Conservation (phyloP, 2,797 vertebrate species). For the Pterois miles region DNA sequence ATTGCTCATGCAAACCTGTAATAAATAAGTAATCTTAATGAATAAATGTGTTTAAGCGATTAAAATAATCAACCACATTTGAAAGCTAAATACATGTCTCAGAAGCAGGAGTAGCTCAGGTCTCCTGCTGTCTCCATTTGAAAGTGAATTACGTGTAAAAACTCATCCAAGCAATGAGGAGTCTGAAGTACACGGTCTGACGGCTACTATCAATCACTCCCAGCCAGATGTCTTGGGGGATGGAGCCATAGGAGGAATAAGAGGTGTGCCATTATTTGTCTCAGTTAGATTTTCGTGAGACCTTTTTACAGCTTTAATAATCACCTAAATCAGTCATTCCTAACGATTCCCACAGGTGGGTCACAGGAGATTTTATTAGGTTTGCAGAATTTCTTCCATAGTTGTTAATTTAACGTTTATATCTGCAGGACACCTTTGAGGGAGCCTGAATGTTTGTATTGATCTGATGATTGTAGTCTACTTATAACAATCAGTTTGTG, state of each 20-base stretch:
- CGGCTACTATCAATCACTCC: slow-evolving; percentile 13
- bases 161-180: not conserved
- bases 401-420: no score
- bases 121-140: slow-evolving; percentile 20
- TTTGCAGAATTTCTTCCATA: no score
- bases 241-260: not conserved
- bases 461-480: no score
- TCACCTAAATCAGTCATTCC: not conserved
- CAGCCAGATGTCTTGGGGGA: not conserved
- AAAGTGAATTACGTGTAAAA: slow-evolving; percentile 25
- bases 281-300: not conserved
- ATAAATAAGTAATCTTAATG: not conserved
- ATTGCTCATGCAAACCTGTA: not conserved
- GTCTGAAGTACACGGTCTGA: slow-evolving; percentile 11
- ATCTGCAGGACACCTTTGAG: no score
- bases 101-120: not conserved
- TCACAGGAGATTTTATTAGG: no score
- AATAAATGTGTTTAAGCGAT: slow-evolving; percentile 7
- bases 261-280: slow-evolving; percentile 5
- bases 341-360: no score
- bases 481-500: no score
- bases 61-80: slow-evolving; percentile 13
- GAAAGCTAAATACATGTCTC: slow-evolving; percentile 8
- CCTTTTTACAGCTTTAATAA: not conserved
- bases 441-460: no score